Percentiles rank a stretch among this genome's conserved stretches.
Conservation (phyloP, 2,888 invertebrate species). For the Acronicta psi region DNA sequence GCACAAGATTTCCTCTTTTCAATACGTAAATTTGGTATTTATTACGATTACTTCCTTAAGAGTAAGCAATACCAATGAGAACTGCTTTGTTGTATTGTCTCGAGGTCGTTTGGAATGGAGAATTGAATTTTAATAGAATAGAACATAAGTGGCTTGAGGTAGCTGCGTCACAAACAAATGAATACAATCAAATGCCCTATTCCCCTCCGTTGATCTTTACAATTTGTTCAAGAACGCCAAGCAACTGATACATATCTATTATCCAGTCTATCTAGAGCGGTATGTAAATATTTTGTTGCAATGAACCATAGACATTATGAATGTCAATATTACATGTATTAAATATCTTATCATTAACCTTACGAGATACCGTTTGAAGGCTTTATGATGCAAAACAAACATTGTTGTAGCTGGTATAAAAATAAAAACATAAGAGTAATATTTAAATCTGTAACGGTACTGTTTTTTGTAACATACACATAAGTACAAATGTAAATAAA, state of each 20-base stretch:
- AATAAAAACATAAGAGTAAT: slow-evolving; percentile 18
- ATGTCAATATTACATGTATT: slow-evolving; percentile 45
- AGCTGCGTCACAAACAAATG: slow-evolving; percentile 36
- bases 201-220: slow-evolving; percentile 44
- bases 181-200: slow-evolving; percentile 44
- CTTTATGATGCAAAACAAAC: slow-evolving; percentile 29
- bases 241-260: slow-evolving; percentile 55
- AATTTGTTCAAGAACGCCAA: slow-evolving; percentile 39
- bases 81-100: slow-evolving; percentile 29
- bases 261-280: slow-evolving; percentile 33
- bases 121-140: slow-evolving; percentile 44
- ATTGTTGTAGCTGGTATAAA: slow-evolving; percentile 14
- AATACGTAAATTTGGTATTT: slow-evolving; percentile 1
- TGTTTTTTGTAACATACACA: too few species aligned
- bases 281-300: slow-evolving; percentile 46
- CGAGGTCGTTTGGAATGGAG: slow-evolving; percentile 24
- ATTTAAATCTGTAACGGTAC: slow-evolving; percentile 3
- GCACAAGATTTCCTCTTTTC: not conserved
- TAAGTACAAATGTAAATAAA: not conserved
- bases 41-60: slow-evolving; percentile 10
- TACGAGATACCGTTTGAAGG: slow-evolving; percentile 30
- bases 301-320: slow-evolving; percentile 40
- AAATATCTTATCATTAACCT: slow-evolving; percentile 38
- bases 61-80: slow-evolving; percentile 28
- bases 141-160: slow-evolving; percentile 24